Percentiles rank a stretch among this genome's conserved stretches.
These are phyloP conservation scores for Pseudochromis fuscus DNA, from an alignment of 2,797 vertebrate genomes.

Conservation along the genomic window DNA sequence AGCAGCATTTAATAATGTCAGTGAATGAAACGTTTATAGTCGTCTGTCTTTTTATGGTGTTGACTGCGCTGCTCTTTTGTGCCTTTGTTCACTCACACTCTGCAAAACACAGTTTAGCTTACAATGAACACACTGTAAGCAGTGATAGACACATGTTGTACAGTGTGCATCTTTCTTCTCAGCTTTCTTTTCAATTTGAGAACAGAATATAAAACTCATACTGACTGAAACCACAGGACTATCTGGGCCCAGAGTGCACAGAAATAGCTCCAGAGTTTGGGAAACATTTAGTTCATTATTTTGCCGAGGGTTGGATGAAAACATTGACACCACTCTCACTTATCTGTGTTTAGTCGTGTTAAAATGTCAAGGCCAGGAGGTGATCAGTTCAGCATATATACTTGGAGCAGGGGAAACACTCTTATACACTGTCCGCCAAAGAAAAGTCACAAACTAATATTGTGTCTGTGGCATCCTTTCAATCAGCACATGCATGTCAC, in stretches of 20 bases:
- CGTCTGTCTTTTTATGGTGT: constrained; percentile 52
- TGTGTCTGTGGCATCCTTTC: too few species aligned
- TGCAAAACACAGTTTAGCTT: constrained; percentile 54
- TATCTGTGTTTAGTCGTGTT: neutral
- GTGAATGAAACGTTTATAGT: constrained; percentile 71
- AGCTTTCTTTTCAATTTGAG: constrained; percentile 7
- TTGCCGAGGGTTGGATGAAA: neutral
- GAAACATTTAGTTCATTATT: too few species aligned
- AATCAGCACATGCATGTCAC: too few species aligned
- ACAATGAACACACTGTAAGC: constrained; percentile 57
- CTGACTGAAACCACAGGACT: neutral
- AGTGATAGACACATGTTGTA: neutral
- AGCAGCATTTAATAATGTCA: constrained; percentile 66
- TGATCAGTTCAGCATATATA: neutral
- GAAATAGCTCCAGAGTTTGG: too few species aligned
- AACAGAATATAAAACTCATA: neutral
- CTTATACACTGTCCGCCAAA: too few species aligned
- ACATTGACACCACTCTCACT: neutral
- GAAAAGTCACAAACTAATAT: too few species aligned
- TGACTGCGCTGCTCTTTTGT: constrained; percentile 48
- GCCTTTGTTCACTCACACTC: constrained; percentile 52
- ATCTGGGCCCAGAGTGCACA: too few species aligned
- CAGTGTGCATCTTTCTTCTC: constrained; percentile 13
- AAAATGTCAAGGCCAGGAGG: neutral
- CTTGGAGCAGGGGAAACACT: too few species aligned